phyloP scores from a whole-genome alignment of 2,113 vertebrate species.

The Pseudopodoces humilis region DNA sequence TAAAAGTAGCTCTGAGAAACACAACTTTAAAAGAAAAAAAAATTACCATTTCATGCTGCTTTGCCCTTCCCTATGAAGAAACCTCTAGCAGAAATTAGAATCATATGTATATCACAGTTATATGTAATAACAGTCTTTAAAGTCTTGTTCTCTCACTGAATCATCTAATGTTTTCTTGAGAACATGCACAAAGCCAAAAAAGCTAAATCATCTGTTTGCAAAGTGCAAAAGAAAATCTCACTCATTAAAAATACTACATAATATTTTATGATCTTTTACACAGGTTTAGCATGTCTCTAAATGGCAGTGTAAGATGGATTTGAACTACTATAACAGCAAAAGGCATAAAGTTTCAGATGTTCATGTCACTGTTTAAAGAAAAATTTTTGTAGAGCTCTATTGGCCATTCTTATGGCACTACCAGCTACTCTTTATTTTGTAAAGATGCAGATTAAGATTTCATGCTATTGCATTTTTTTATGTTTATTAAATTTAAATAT shows the following conservation, averaged over 20 bases:
- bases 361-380: neutral
- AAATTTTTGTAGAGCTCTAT: neutral
- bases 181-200: neutral
- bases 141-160: neutral
- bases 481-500: neutral
- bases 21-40: neutral
- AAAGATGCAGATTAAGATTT: neutral
- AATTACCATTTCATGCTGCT: neutral
- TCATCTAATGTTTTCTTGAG: neutral
- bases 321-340: neutral
- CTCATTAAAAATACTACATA: neutral
- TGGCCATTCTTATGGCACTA: neutral
- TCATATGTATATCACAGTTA: neutral
- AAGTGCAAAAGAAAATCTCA: neutral
- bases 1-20: neutral
- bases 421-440: neutral
- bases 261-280: neutral
- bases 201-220: neutral
- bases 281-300: neutral
- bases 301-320: neutral
- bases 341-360: neutral
- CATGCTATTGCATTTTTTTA: neutral
- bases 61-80: neutral
- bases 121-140: neutral
- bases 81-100: neutral